phyloP scores from a whole-genome alignment of 2,797 vertebrate species.

The Bucorvus abyssinicus region DNA sequence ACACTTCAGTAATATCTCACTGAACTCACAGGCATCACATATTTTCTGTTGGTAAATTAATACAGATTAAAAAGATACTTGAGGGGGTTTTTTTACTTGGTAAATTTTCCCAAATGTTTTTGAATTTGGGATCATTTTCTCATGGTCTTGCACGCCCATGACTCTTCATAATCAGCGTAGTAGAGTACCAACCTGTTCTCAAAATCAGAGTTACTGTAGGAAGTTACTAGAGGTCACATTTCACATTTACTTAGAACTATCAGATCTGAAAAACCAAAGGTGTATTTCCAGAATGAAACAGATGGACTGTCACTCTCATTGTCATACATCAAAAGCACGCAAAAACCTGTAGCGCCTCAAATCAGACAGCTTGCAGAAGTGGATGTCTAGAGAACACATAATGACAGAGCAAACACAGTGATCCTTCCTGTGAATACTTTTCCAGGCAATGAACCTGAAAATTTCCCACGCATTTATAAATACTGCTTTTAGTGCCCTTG shows the following conservation, averaged over 20 bases:
- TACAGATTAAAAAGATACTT: neutral
- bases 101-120: neutral
- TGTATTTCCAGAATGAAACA: neutral
- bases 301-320: neutral
- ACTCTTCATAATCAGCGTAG: neutral
- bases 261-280: neutral
- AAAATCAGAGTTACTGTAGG: neutral
- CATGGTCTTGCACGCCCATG: rapidly evolving
- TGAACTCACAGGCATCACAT: neutral
- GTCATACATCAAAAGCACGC: neutral
- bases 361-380: neutral
- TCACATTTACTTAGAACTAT: neutral
- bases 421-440: neutral
- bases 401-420: neutral
- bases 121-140: neutral
- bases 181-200: neutral
- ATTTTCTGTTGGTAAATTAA: neutral
- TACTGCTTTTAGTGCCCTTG: neutral
- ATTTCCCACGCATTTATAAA: neutral
- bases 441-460: neutral
- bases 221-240: neutral
- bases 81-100: rapidly evolving
- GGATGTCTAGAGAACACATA: neutral
- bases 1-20: neutral
- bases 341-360: neutral